Evolutionary conservation across 2,888 invertebrate species (phyloP), one percentile per base, ranked within the genome.

Genomic region (Andrena haemorrhoa): DNA sequence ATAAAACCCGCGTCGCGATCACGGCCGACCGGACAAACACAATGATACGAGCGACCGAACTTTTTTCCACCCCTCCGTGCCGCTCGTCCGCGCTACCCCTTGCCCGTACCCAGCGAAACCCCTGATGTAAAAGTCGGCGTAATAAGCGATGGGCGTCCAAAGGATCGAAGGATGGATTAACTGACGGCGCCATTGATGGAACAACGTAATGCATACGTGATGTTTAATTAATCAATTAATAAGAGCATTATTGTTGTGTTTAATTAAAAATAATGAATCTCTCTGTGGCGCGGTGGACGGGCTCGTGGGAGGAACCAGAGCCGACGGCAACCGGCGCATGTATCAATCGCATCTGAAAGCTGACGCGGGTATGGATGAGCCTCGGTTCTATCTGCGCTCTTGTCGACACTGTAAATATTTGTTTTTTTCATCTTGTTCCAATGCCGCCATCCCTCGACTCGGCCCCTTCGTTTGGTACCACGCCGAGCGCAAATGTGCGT

Each of bases 201-300:
- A 79, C 79, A 82, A 71, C 80, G 84, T 83, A 88, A 89, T 87
- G 72, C 83, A 81, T 85, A 70, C 82, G 83, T 82, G 85, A 84
- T 85, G 89, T 90, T 89, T 89, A 89, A 90, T 92, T 91, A 86
- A 90, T 91, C 88, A 91, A 91, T 90, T 91, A 89, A 89, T 91
- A 88, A 89, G 86, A 87, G 87, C 86, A 89, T 92, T 90, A 91
- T 89, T 90, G 89, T 91, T 90, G 88, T 84, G 88, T 89, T 90
- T 89, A 88, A 91, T 91, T 89, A 88, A 90, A 91, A 90, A 90
- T 91, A 92, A 92, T 89, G 87, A 91, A 89, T 88, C 90, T 86
- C 79, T 75, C 51, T 81, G 78, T 77, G 72, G 68, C 76, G 64
- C 51, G 47, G 72, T 60, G 75, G 56, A 41, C 63, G 75, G 75